phyloP scores from a whole-genome alignment of 2,888 invertebrate genomes.

The Cheilosia soror region DNA sequence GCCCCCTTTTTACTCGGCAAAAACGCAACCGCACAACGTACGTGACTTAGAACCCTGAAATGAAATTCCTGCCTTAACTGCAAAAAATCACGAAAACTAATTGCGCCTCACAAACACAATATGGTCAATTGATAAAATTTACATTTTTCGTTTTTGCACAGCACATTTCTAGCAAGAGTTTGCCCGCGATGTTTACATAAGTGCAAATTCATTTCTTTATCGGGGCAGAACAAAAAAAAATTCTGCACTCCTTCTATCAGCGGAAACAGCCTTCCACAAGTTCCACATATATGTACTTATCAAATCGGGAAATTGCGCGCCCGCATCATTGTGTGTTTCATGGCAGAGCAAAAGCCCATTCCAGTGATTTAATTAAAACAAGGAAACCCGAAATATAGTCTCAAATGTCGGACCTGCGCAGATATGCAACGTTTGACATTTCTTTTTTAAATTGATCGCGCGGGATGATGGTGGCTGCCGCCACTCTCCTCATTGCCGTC shows the following conservation, averaged over 20 bases:
- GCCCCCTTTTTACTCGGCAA: neutral
- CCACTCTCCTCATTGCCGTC: neutral
- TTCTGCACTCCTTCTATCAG: conserved; percentile 43
- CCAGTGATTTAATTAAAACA: conserved; percentile 57
- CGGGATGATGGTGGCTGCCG: neutral
- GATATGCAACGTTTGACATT: conserved; percentile 18
- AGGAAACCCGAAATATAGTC: conserved; percentile 12
- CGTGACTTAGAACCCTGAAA: conserved; percentile 25
- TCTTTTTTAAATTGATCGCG: conserved; percentile 22
- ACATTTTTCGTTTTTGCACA: neutral
- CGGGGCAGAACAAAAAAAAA: too few relatives aligned
- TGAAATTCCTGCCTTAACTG: conserved; percentile 15
- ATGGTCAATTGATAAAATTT: conserved; percentile 23
- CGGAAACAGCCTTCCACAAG: conserved; percentile 57
- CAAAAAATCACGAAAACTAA: conserved; percentile 10
- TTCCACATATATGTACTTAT: conserved; percentile 55
- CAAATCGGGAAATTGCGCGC: conserved; percentile 54
- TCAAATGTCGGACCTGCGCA: conserved; percentile 2
- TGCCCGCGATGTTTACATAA: conserved; percentile 12
- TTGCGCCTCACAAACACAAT: conserved; percentile 18
- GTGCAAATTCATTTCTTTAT: neutral
- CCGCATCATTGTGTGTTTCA: conserved; percentile 50
- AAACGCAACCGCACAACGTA: conserved; percentile 2
- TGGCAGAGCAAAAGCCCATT: too few relatives aligned
- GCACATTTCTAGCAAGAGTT: neutral